Percentiles rank a stretch among this genome's conserved stretches.
These are phyloP conservation scores for Eonycteris spelaea DNA, from an alignment of 2,113 vertebrate species.

Conservation along the genomic window DNA sequence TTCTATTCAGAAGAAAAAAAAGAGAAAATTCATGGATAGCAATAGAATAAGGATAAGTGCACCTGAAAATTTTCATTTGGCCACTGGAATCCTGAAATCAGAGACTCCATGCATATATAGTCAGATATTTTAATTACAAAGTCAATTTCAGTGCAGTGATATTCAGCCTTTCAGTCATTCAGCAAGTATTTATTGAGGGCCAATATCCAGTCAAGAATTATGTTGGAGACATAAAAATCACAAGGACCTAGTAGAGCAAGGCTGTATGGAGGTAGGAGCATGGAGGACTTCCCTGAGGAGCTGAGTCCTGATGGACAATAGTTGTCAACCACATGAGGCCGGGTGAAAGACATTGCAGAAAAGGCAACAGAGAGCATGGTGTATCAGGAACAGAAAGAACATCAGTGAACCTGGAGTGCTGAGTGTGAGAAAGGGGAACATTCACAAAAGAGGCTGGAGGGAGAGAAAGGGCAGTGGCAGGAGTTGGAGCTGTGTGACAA, in stretches of 20 bases:
- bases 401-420: not conserved
- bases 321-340: not conserved
- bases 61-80: not conserved
- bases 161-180: not conserved
- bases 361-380: not conserved
- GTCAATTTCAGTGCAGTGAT: not conserved
- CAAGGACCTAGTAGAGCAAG: not conserved
- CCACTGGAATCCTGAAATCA: not conserved
- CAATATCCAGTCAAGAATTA: not conserved
- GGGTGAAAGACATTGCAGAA: not conserved
- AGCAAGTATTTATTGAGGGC: not conserved
- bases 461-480: not conserved
- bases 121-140: not conserved
- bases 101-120: not conserved
- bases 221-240: not conserved
- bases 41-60: not conserved
- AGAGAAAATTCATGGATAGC: not conserved
- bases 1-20: not conserved
- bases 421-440: not conserved
- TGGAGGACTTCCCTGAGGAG: not conserved
- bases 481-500: not conserved
- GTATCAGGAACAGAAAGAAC: not conserved
- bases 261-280: too few species aligned
- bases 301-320: not conserved
- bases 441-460: not conserved